phyloP scores from a whole-genome alignment of 2,888 invertebrate genomes.

The Acleris cristana region DNA sequence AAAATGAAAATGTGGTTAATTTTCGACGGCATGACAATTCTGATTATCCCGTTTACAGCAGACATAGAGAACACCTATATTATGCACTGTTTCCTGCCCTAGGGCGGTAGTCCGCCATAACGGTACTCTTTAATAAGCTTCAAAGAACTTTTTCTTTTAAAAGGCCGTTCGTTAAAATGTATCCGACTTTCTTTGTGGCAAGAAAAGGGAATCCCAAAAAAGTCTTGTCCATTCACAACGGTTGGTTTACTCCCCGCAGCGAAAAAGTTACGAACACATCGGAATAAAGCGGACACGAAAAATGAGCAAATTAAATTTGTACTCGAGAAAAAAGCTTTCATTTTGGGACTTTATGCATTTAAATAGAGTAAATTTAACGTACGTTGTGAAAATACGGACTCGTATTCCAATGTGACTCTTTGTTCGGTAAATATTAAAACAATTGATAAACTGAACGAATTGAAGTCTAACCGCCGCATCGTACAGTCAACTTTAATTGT shows the following conservation, averaged over 20 bases:
- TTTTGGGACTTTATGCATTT: slow-evolving; percentile 8
- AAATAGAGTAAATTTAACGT: too few species aligned
- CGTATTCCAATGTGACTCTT: too few species aligned
- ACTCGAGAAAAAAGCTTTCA: slow-evolving; percentile 19
- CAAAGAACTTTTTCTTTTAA: slow-evolving; percentile 69
- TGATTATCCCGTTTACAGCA: slow-evolving; percentile 9
- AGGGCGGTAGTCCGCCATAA: slow-evolving; percentile 61
- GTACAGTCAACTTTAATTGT: too few species aligned
- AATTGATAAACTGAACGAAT: too few species aligned
- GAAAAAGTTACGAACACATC: slow-evolving; percentile 64
- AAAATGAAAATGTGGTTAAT: slow-evolving; percentile 6
- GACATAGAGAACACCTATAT: slow-evolving; percentile 40
- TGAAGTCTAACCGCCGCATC: too few species aligned
- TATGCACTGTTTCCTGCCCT: slow-evolving; percentile 53
- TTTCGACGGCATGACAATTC: slow-evolving; percentile 23
- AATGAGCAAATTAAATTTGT: slow-evolving; percentile 59
- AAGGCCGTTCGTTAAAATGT: slow-evolving; percentile 70
- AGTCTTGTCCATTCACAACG: slow-evolving; percentile 67
- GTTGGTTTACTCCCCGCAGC: slow-evolving; percentile 67
- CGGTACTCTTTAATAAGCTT: slow-evolving; percentile 70
- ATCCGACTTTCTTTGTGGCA: slow-evolving; percentile 72
- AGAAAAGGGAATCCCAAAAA: slow-evolving; percentile 67
- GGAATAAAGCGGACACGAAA: slow-evolving; percentile 54
- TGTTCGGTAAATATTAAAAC: too few species aligned
- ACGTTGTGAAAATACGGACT: too few species aligned